A percentile compares a stretch with the other conserved stretches of the same genome.
Conservation (phyloP, 1,140 invertebrate genomes). For the Musca vetustissima region DNA sequence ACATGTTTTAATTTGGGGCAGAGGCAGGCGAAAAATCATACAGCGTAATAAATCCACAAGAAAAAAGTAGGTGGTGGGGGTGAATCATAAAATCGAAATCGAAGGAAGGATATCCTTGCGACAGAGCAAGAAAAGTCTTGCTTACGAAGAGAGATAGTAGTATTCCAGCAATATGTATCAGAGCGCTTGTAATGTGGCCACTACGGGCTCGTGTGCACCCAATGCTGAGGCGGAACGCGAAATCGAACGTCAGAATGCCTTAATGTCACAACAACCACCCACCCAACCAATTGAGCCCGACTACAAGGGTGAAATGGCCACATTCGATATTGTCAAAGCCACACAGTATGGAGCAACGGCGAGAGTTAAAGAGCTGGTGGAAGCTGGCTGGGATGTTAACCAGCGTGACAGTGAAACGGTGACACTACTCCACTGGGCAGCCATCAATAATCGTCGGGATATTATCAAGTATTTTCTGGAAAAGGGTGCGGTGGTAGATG, state of each 20-base stretch:
- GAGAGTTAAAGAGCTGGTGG: constrained; percentile 82
- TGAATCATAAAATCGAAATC: constrained; percentile 14
- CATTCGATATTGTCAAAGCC: constrained; percentile 90
- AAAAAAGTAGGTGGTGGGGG: constrained; percentile 19
- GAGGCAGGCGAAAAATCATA: too few species aligned
- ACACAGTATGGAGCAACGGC: constrained; percentile 90
- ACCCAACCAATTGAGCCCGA: constrained; percentile 68
- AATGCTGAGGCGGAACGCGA: constrained; percentile 58
- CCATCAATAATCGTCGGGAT: constrained; percentile 95
- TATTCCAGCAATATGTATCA: constrained; percentile 61
- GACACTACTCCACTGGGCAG: constrained; percentile 97
- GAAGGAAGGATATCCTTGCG: too few species aligned
- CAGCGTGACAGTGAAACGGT: constrained; percentile 88
- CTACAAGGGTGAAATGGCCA: constrained; percentile 62
- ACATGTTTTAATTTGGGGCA: too few species aligned
- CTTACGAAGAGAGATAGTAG: too few species aligned
- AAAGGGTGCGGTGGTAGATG: constrained; percentile 89
- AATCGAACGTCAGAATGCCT: constrained; percentile 57
- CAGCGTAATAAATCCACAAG: constrained; percentile 12
- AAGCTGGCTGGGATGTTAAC: constrained; percentile 88
- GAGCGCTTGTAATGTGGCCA: constrained; percentile 65
- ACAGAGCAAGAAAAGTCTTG: too few species aligned
- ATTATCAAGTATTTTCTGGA: constrained; percentile 87
- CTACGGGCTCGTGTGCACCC: constrained; percentile 58
- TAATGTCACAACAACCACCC: constrained; percentile 60